A percentile compares a stretch with the other conserved stretches of the same genome.
These are phyloP conservation scores for Ophiodon elongatus DNA, from an alignment of 2,113 vertebrate genomes.

Conservation along the genomic window DNA sequence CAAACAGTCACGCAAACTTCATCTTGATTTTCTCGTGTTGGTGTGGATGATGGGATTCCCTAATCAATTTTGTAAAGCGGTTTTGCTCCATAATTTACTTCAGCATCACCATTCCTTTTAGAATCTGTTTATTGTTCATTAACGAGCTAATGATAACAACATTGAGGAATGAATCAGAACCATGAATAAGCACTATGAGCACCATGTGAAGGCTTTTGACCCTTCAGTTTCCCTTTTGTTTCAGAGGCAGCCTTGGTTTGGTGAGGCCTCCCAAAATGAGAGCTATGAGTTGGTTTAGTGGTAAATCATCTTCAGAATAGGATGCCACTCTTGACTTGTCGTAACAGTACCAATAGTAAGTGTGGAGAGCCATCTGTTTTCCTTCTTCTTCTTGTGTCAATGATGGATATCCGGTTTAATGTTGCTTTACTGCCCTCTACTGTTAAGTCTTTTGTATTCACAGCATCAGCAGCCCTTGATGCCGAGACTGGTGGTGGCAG, in stretches of 20 bases:
- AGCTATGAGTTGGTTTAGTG: not conserved
- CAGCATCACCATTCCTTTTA: not conserved
- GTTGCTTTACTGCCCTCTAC: conserved; percentile 20
- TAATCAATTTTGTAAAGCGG: not conserved
- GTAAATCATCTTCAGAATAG: not conserved
- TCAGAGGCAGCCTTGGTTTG: not conserved
- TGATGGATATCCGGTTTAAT: not conserved
- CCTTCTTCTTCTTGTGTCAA: not conserved
- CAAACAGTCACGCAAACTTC: conserved; percentile 17
- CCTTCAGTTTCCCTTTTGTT: not conserved
- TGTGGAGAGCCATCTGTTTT: not conserved
- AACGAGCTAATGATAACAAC: not conserved
- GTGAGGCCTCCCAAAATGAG: not conserved
- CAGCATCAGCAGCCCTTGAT: not conserved
- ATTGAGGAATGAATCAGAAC: not conserved
- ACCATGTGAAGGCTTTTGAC: not conserved
- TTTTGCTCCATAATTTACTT: not conserved
- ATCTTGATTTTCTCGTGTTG: not conserved
- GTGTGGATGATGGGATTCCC: not conserved
- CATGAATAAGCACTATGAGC: not conserved
- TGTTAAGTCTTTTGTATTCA: conserved; percentile 3
- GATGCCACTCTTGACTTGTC: not conserved
- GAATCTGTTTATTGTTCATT: not conserved
- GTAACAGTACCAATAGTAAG: not conserved
- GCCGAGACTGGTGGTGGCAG: not conserved